Conservation (phyloP, 2,888 invertebrate species). For the Napeogenes inachia region DNA sequence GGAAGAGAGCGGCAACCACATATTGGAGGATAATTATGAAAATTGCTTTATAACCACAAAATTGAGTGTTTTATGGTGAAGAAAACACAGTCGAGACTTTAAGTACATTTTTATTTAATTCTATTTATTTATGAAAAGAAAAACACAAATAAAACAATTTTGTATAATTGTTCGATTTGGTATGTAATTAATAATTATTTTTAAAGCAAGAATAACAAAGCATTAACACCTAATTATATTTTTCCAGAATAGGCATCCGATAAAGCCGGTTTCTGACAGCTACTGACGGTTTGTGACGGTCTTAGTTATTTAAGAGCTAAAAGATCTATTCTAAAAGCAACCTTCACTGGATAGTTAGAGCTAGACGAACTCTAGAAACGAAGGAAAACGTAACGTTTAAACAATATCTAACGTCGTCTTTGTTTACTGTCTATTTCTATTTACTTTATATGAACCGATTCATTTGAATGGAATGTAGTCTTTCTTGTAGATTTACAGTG, state of each 20-base stretch:
- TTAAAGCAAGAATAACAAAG: too few relatives aligned
- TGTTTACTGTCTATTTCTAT: slow-evolving; percentile 9
- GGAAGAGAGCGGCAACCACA: slow-evolving; percentile 5
- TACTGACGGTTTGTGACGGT: too few relatives aligned
- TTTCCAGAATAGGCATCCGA: too few relatives aligned
- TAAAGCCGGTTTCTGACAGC: too few relatives aligned
- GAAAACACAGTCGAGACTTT: neutral
- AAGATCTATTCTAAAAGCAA: too few relatives aligned
- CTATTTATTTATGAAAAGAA: neutral
- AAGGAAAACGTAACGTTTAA: neutral
- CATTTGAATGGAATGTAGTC: slow-evolving; percentile 22
- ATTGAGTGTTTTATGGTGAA: neutral
- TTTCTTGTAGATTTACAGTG: slow-evolving; percentile 12
- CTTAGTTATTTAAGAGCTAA: too few relatives aligned
- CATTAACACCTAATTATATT: too few relatives aligned
- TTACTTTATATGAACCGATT: slow-evolving; percentile 12
- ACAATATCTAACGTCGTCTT: neutral
- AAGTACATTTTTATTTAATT: neutral
- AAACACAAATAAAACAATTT: too few relatives aligned
- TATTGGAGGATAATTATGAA: neutral
- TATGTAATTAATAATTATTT: too few relatives aligned
- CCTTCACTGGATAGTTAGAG: too few relatives aligned
- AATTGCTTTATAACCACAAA: slow-evolving; percentile 4
- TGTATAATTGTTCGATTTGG: too few relatives aligned
- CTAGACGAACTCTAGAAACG: too few relatives aligned